Conservation (phyloP, 2,113 vertebrate genomes). For the Eptesicus fuscus region DNA sequence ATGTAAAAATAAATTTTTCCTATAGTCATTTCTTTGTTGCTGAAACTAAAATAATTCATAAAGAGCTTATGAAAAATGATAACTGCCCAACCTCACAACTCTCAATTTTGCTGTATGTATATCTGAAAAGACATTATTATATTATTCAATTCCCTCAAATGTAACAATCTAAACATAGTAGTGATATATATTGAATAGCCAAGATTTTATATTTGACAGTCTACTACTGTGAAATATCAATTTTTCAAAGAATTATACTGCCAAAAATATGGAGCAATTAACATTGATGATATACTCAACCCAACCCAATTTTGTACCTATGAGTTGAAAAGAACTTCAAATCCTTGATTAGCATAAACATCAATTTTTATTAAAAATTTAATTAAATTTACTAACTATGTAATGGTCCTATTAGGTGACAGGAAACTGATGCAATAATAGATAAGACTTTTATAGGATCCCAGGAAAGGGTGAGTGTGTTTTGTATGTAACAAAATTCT, state of each 20-base stretch:
- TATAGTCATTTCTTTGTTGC: neutral
- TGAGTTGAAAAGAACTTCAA: neutral
- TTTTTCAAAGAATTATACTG: slow-evolving; percentile 36
- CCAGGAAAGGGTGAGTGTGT: neutral
- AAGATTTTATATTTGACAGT: neutral
- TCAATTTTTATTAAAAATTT: neutral
- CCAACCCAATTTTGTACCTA: neutral
- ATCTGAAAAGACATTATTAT: neutral
- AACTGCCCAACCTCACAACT: neutral
- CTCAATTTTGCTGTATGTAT: neutral
- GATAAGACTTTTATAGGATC: neutral
- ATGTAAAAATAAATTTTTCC: neutral
- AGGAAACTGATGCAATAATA: neutral
- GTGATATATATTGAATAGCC: neutral
- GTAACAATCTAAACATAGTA: neutral
- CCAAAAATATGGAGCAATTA: neutral
- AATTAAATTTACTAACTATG: neutral
- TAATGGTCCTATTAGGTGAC: neutral
- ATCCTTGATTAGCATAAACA: neutral
- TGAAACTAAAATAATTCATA: neutral
- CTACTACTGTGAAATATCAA: neutral
- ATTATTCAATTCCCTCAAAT: neutral
- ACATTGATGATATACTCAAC: neutral
- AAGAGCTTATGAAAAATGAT: neutral
- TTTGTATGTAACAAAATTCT: neutral